Conservation (phyloP, 2,113 vertebrate species). For the Orcinus orca region DNA sequence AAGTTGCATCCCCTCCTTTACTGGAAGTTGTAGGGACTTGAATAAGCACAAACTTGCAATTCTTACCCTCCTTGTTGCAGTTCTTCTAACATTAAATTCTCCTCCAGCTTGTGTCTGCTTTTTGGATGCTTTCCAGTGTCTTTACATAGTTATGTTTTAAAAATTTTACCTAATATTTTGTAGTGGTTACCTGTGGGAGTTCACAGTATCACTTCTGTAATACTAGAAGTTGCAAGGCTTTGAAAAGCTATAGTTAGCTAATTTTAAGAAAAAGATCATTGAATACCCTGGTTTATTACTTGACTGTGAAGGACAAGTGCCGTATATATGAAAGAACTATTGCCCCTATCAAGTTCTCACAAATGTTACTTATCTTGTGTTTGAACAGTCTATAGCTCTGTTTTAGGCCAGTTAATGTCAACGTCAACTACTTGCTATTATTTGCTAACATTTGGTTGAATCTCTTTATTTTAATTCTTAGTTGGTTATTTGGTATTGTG, state of each 20-base stretch:
- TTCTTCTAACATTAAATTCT: neutral
- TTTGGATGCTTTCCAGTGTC: neutral
- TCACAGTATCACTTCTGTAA: neutral
- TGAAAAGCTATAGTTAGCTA: neutral
- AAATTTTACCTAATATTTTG: neutral
- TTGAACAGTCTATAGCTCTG: neutral
- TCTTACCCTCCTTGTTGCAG: neutral
- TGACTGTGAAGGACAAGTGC: neutral
- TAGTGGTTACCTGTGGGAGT: neutral
- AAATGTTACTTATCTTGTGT: neutral
- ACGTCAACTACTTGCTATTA: neutral
- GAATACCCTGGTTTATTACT: neutral
- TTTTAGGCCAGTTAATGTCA: neutral
- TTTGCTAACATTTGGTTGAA: neutral
- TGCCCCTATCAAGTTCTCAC: neutral
- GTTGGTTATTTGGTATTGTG: neutral
- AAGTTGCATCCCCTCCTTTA: neutral
- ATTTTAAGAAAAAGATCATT: neutral
- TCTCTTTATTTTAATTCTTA: constrained; percentile 4
- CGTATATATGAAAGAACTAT: neutral
- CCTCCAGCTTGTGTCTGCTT: neutral
- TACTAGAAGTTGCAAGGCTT: neutral
- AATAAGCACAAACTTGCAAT: neutral
- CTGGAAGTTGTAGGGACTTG: neutral
- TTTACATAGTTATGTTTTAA: neutral